phyloP scores from a whole-genome alignment of 2,113 vertebrate species.

The Cricetomys ansorgei region DNA sequence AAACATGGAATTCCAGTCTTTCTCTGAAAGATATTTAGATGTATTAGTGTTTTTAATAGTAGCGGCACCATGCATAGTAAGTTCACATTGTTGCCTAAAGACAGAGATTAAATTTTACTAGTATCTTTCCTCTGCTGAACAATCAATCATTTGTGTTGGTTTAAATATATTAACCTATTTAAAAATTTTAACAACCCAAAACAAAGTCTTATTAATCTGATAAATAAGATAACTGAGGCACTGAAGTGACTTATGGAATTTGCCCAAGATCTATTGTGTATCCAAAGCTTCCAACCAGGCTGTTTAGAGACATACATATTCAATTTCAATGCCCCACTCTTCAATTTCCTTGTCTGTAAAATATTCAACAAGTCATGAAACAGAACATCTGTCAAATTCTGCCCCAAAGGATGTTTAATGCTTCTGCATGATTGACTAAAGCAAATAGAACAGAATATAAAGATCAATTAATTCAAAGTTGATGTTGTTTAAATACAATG shows the following conservation, averaged over 20 bases:
- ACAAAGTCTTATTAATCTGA: not conserved
- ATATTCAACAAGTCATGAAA: not conserved
- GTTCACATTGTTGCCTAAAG: not conserved
- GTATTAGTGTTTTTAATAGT: not conserved
- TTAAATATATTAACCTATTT: not conserved
- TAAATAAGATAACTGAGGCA: not conserved
- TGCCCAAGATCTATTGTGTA: not conserved
- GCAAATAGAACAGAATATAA: not conserved
- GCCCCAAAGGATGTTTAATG: not conserved
- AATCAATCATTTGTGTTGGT: constrained; percentile 11
- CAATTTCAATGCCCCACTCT: not conserved
- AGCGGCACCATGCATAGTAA: accelerated
- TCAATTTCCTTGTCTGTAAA: not conserved
- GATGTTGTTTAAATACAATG: not conserved
- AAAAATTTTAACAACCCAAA: not conserved
- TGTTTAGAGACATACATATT: not conserved
- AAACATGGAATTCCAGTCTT: not conserved
- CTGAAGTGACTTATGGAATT: not conserved
- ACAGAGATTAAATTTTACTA: not conserved
- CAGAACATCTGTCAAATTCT: not conserved
- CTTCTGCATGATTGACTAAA: not conserved
- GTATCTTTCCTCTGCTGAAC: not conserved
- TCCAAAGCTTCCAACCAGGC: not conserved
- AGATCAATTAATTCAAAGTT: not conserved
- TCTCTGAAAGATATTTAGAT: not conserved